Conservation (phyloP, 2,113 vertebrate genomes). For the Panthera uncia region DNA sequence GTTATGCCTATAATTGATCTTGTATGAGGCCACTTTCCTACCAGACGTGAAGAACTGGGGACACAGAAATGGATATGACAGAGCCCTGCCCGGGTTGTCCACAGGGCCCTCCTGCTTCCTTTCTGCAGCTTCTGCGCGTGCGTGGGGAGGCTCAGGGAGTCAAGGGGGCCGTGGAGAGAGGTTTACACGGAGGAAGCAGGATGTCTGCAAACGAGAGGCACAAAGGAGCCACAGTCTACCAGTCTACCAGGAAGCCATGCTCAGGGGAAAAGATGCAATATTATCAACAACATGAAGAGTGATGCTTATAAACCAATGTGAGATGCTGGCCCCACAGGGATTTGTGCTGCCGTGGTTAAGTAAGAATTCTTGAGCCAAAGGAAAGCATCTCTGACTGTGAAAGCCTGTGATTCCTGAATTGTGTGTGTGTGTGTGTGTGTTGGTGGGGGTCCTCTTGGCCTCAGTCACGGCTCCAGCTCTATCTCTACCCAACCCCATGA, state of each 20-base stretch:
- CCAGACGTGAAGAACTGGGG: neutral
- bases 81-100: neutral
- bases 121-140: neutral
- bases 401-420: neutral
- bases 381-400: neutral
- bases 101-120: neutral
- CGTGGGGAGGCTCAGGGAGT: fast-evolving
- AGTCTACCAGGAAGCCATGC: neutral
- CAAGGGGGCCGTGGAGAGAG: neutral
- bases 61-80: neutral
- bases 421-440: too few species aligned
- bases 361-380: neutral
- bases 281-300: neutral
- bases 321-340: neutral
- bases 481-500: neutral
- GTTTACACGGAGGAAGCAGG: neutral
- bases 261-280: neutral
- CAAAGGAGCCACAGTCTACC: neutral
- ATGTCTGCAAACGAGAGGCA: neutral
- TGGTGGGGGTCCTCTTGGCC: neutral
- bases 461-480: neutral
- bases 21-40: neutral
- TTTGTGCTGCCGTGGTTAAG: neutral
- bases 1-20: neutral
- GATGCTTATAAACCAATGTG: neutral